phyloP scores from a whole-genome alignment of 1,140 invertebrate genomes.

The Macrotrachela quadricornifera region DNA sequence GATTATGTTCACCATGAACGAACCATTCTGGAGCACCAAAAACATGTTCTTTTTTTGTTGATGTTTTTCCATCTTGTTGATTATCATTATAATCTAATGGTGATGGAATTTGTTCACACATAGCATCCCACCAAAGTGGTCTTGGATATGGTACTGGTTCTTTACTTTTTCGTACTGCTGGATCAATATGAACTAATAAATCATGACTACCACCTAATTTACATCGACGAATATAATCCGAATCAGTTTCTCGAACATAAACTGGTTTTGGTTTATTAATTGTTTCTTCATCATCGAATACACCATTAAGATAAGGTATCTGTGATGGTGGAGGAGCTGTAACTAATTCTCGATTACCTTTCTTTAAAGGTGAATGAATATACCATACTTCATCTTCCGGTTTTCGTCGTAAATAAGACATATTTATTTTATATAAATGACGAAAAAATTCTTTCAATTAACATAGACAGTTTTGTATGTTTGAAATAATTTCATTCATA shows the following conservation, averaged over 20 bases:
- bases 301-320: constrained; percentile 7
- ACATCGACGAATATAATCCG: not conserved
- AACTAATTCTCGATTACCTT: not conserved
- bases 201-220: constrained; percentile 5
- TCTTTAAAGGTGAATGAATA: constrained; percentile 5
- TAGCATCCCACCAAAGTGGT: constrained; percentile 5
- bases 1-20: too few species aligned
- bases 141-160: constrained; percentile 2
- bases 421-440: too few species aligned
- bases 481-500: too few species aligned
- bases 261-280: not conserved
- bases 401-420: constrained; percentile 3
- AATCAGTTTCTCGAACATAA: constrained; percentile 4
- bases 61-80: too few species aligned
- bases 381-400: constrained; percentile 8
- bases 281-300: constrained; percentile 5
- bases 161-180: not conserved
- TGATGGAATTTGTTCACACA: too few species aligned
- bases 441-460: too few species aligned
- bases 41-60: too few species aligned
- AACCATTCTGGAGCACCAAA: too few species aligned
- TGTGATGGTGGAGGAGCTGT: constrained; percentile 2
- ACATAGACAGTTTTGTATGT: too few species aligned
- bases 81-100: too few species aligned
- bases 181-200: too few species aligned